Percentiles rank a stretch among this genome's conserved stretches.
Evolutionary conservation across 2,113 vertebrate genomes (phyloP).

Genomic region (Tenrec ecaudatus): DNA sequence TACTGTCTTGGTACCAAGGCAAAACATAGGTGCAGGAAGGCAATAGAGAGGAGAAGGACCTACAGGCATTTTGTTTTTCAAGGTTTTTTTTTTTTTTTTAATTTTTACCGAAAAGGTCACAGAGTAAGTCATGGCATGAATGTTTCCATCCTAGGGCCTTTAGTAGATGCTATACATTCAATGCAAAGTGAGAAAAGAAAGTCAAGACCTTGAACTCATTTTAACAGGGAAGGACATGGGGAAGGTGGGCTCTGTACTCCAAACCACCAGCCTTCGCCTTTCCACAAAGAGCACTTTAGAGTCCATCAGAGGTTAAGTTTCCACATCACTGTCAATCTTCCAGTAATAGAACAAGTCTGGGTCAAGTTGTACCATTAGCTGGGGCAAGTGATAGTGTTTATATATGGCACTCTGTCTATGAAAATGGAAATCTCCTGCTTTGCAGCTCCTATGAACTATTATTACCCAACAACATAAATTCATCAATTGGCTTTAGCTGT

Average conservation of each 20-base stretch:
- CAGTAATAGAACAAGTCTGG: background rate
- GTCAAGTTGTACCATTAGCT: slow-evolving; percentile 37
- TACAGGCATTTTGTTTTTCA: background rate
- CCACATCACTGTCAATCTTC: background rate
- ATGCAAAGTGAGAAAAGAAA: background rate
- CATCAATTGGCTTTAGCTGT: slow-evolving; percentile 51
- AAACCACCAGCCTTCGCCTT: background rate
- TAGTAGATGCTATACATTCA: background rate
- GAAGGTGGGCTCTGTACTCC: slow-evolving; percentile 20
- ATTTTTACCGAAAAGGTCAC: background rate
- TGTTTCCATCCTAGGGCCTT: background rate
- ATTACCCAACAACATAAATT: slow-evolving; percentile 56
- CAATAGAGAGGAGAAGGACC: background rate
- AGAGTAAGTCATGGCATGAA: background rate
- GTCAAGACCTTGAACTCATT: slow-evolving; percentile 21
- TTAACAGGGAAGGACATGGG: background rate
- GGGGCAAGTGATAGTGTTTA: slow-evolving; percentile 36
- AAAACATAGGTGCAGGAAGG: background rate
- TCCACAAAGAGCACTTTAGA: slow-evolving; percentile 11
- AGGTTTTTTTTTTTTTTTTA: background rate
- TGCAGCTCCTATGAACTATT: slow-evolving; percentile 45
- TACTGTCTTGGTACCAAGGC: background rate
- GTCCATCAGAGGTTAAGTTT: slow-evolving; percentile 47
- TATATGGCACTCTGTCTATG: slow-evolving; percentile 52
- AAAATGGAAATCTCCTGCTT: slow-evolving; percentile 61